A percentile compares a stretch with the other conserved stretches of the same genome.
These are phyloP conservation scores for Andrena bucephala DNA, from an alignment of 2,888 invertebrate genomes.

Conservation along the genomic window DNA sequence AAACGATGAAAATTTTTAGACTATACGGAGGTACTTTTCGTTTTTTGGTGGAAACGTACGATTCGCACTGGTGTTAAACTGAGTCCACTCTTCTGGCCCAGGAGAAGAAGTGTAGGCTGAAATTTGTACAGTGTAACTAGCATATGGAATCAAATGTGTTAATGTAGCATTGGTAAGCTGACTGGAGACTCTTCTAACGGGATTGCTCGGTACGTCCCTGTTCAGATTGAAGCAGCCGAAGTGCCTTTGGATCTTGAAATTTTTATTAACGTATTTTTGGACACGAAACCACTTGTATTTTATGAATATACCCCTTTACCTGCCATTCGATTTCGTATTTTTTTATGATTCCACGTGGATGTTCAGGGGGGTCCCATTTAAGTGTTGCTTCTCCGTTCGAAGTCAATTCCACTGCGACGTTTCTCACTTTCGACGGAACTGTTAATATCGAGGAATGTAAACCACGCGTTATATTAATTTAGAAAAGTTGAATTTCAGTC, in stretches of 20 bases:
- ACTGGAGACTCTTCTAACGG: neutral
- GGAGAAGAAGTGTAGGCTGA: constrained; percentile 57
- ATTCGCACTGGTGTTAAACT: constrained; percentile 27
- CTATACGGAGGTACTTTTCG: too few species aligned
- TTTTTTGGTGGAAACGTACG: neutral
- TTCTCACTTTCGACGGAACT: constrained; percentile 65
- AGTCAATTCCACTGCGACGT: constrained; percentile 1
- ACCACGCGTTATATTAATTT: neutral
- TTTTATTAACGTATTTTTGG: neutral
- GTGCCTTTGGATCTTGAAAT: constrained; percentile 18
- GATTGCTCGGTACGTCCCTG: neutral
- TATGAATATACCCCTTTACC: constrained; percentile 53
- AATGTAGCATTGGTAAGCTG: constrained; percentile 15
- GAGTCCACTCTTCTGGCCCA: constrained; percentile 15
- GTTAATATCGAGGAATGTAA: neutral
- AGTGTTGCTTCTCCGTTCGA: constrained; percentile 21
- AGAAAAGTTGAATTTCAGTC: neutral
- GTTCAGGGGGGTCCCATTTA: constrained; percentile 68
- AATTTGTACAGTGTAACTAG: constrained; percentile 60
- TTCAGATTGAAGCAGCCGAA: constrained; percentile 12
- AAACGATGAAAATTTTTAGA: too few species aligned
- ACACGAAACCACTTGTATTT: too few species aligned
- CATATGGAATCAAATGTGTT: constrained; percentile 63
- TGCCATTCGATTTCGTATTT: constrained; percentile 62
- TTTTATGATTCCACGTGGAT: constrained; percentile 59